Conservation (phyloP, 2,888 invertebrate species). For the Apamea sordens region DNA sequence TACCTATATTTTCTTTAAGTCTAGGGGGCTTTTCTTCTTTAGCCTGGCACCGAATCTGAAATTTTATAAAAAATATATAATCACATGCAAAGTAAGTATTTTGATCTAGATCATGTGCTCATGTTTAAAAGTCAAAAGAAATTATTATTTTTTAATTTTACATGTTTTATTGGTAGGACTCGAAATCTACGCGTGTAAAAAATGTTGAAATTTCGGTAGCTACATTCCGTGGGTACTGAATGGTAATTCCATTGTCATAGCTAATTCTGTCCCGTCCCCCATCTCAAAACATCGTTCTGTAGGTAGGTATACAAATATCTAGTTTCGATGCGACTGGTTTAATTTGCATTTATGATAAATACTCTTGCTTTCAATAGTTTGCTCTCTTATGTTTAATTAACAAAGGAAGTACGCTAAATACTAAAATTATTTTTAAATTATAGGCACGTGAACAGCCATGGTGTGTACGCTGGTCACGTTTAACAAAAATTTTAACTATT, state of each 20-base stretch:
- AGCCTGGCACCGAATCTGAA: neutral
- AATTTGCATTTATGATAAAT: slow-evolving; percentile 66
- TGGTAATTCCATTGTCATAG: neutral
- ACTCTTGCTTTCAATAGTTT: slow-evolving; percentile 49
- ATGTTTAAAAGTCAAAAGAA: neutral
- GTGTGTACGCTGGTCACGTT: slow-evolving; percentile 51
- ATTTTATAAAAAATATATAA: neutral
- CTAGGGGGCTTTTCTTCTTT: neutral
- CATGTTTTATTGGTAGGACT: neutral
- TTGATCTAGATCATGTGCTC: neutral
- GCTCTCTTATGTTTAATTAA: slow-evolving; percentile 60
- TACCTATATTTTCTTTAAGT: neutral
- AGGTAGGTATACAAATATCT: neutral
- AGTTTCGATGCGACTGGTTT: slow-evolving; percentile 2
- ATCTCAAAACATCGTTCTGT: neutral
- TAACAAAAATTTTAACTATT: slow-evolving; percentile 9
- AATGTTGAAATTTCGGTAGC: neutral
- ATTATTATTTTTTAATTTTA: neutral
- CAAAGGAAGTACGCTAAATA: neutral
- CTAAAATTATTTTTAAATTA: neutral
- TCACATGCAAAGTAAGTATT: neutral
- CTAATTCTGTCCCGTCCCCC: neutral
- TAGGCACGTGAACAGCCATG: slow-evolving; percentile 18
- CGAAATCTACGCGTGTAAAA: neutral
- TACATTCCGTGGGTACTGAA: neutral